phyloP scores from a whole-genome alignment of 2,888 invertebrate species.

The Epistrophe grossulariae region DNA sequence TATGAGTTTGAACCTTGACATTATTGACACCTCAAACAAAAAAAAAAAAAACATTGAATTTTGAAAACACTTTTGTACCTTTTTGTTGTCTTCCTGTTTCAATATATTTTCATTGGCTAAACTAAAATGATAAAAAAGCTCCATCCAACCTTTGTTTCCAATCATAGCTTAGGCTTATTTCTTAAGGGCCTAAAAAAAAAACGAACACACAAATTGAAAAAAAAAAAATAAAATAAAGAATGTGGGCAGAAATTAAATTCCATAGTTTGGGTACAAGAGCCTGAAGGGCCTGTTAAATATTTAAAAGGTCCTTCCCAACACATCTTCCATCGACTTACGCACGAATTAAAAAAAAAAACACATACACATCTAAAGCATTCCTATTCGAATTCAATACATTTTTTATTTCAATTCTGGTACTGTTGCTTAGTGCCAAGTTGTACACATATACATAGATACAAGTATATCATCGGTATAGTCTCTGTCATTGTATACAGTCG shows the following conservation, averaged over 20 bases:
- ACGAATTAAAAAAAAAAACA: not conserved
- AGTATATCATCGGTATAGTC: slow-evolving; percentile 38
- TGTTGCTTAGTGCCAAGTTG: slow-evolving; percentile 48
- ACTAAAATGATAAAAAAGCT: not conserved
- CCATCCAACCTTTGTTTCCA: not conserved
- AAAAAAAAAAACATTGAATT: not conserved
- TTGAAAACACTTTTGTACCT: not conserved
- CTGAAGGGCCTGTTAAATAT: slow-evolving; percentile 6
- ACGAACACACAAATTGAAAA: not conserved
- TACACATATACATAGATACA: not conserved
- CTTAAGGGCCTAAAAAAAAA: not conserved
- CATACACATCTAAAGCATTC: slow-evolving; percentile 17
- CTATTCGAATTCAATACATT: slow-evolving; percentile 44
- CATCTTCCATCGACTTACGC: not conserved
- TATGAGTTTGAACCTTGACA: no score
- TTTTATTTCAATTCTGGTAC: slow-evolving; percentile 53
- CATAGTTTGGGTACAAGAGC: not conserved
- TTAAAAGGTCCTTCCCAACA: slow-evolving; percentile 13
- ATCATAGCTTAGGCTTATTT: not conserved
- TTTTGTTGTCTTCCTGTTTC: not conserved
- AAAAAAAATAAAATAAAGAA: not conserved
- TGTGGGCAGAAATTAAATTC: not conserved
- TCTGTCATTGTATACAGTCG: slow-evolving; percentile 33
- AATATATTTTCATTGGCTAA: not conserved
- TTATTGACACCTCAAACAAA: no score